These are phyloP conservation scores for Horisme vitalbata DNA, from an alignment of 2,888 invertebrate genomes.

Conservation along the genomic window DNA sequence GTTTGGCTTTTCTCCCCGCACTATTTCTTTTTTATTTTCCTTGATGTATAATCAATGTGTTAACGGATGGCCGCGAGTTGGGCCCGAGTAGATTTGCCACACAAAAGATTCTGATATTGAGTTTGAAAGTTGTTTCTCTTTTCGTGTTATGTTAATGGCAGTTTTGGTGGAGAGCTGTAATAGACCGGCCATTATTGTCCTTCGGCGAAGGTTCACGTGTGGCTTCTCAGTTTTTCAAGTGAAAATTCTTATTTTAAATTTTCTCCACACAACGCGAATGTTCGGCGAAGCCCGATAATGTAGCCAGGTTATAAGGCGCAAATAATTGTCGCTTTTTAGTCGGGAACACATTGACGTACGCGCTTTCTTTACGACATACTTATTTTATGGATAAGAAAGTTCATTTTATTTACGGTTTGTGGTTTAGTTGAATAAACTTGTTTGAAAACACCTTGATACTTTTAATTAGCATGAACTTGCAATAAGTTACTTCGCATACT, in stretches of 20 bases:
- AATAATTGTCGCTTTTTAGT: slow-evolving; percentile 69
- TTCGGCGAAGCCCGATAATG: no score
- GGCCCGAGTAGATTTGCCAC: slow-evolving; percentile 76
- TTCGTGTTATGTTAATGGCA: slow-evolving; percentile 78
- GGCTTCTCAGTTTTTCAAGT: no score
- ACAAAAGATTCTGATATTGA: slow-evolving; percentile 81
- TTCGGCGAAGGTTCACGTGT: no score
- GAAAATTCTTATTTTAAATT: no score
- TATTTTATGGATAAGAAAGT: slow-evolving; percentile 44
- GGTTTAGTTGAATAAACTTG: slow-evolving; percentile 1
- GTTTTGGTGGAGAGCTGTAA: slow-evolving; percentile 70
- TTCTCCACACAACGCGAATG: no score
- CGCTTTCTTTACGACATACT: slow-evolving; percentile 55
- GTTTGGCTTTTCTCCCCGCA: slow-evolving; percentile 65
- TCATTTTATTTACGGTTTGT: slow-evolving; percentile 34
- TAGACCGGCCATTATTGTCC: no score
- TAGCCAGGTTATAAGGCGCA: no score
- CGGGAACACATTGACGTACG: slow-evolving; percentile 52
- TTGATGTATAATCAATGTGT: slow-evolving; percentile 83
- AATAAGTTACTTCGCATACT: no score
- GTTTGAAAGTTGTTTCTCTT: slow-evolving; percentile 80
- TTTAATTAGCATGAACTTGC: no score
- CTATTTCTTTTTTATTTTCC: slow-evolving; percentile 79
- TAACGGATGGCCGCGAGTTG: slow-evolving; percentile 78
- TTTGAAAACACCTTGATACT: no score